Evolutionary conservation across 2,113 vertebrate genomes (phyloP), one percentile per base, ranked within the genome.

Genomic region (Oreochromis spilurus): DNA sequence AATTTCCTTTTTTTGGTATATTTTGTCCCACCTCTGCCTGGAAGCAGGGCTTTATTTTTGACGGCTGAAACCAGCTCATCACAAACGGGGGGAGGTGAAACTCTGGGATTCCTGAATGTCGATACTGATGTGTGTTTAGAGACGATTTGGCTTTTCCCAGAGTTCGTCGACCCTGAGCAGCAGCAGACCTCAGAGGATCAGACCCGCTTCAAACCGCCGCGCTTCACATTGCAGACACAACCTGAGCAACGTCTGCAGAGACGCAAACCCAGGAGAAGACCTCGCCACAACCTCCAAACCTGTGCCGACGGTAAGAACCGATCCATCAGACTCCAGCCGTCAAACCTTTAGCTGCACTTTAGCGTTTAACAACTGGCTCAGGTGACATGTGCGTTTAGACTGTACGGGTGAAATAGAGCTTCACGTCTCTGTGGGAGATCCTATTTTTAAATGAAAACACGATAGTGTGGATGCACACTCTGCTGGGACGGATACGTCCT

Each of bases 111-210:
- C 34, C 55, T 31, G 43, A 24, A 7, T 2, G 60, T 89, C 85
- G 11, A 89, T 58, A 81, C 9, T 17, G 9, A 34, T 86, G 85
- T 87, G 85, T 91, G 87, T 48, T 90, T 84, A 90, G 84, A 14
- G 48, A 38, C 2, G 13, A 70, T 24, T 5, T n/a, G 7, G 31
- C 72, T 26, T 40, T 8, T 16, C 19, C 21, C 72, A 14, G 50
- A 86, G 91, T 84, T 93, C 88, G 85, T 79, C 14, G 57, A 84
- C 88, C 90, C 38, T 2, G 5, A 43, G 17, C 24, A 53, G 38
- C 87, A 55, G 12, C 52, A 24, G 78, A 79, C 16, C 87, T 60
- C 60, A 14, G 54, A 2, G 53, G 75, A 72, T 54, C 34, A 80
- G 75, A 45, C 6, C 12, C 1, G 58, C 29, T 26, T 50, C 54